Evolutionary conservation across 2,888 invertebrate genomes (phyloP).

Genomic region (Standfussiana lucernea): DNA sequence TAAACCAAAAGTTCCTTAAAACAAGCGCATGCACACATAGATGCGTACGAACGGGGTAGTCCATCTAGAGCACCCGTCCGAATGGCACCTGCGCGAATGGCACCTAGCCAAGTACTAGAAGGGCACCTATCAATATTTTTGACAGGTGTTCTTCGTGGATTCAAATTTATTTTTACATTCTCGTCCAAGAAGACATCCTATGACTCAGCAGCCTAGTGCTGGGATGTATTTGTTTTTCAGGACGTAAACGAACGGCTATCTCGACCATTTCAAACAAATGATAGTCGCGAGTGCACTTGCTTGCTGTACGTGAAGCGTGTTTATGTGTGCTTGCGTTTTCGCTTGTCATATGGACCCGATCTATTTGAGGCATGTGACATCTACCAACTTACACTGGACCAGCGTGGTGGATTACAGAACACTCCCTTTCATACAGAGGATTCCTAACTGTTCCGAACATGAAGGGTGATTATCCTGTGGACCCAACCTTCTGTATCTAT

Average conservation of each 20-base stretch:
- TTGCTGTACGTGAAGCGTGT: not conserved
- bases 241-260: not conserved
- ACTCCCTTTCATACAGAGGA: not conserved
- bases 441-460: not conserved
- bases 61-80: too few species aligned
- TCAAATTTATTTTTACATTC: too few species aligned
- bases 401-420: not conserved
- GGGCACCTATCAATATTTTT: too few species aligned
- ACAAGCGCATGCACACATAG: too few species aligned
- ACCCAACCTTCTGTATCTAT: not conserved
- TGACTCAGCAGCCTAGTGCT: too few species aligned
- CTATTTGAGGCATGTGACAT: not conserved
- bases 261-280: not conserved
- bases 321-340: not conserved
- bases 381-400: not conserved
- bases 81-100: too few species aligned
- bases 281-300: not conserved
- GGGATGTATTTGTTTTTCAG: too few species aligned
- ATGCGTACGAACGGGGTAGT: too few species aligned
- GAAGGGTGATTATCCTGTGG: not conserved
- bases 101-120: too few species aligned
- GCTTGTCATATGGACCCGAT: not conserved
- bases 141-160: too few species aligned
- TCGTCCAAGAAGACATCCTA: too few species aligned
- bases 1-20: not conserved